Evolutionary conservation across 2,888 invertebrate species (phyloP).

Genomic region (Cephus nigrinus): DNA sequence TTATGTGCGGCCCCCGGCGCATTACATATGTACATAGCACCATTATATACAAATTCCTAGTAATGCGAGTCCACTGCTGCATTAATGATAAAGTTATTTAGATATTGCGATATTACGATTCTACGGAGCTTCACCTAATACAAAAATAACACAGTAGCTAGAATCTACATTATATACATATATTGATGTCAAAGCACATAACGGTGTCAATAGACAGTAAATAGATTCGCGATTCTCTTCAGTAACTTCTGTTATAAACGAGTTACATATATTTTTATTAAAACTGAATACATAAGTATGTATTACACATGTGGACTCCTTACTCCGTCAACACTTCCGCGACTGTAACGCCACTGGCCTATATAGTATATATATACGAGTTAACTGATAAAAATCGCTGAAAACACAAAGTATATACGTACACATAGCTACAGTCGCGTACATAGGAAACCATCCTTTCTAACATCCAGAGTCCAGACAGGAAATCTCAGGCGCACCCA

Average conservation of each 20-base stretch:
- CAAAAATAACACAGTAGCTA: not conserved
- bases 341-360: not conserved
- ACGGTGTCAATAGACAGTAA: not conserved
- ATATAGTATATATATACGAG: not conserved
- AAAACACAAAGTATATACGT: slow-evolving; percentile 10
- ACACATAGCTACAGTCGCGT: slow-evolving; percentile 8
- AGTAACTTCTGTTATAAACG: not conserved
- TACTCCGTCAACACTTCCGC: not conserved
- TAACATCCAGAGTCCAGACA: slow-evolving; percentile 56
- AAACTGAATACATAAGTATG: not conserved
- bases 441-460: slow-evolving; percentile 53
- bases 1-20: slow-evolving; percentile 48
- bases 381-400: not conserved
- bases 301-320: not conserved
- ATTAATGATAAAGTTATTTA: slow-evolving; percentile 49
- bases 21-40: slow-evolving; percentile 61
- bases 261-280: not conserved
- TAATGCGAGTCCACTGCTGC: slow-evolving; percentile 56
- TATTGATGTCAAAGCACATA: not conserved
- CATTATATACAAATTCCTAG: slow-evolving; percentile 63
- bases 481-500: slow-evolving; percentile 65
- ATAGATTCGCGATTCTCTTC: not conserved
- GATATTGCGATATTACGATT: slow-evolving; percentile 19
- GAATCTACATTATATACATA: not conserved
- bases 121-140: not conserved